These are phyloP conservation scores for Falco cherrug DNA, from an alignment of 2,797 vertebrate genomes.

Conservation along the genomic window DNA sequence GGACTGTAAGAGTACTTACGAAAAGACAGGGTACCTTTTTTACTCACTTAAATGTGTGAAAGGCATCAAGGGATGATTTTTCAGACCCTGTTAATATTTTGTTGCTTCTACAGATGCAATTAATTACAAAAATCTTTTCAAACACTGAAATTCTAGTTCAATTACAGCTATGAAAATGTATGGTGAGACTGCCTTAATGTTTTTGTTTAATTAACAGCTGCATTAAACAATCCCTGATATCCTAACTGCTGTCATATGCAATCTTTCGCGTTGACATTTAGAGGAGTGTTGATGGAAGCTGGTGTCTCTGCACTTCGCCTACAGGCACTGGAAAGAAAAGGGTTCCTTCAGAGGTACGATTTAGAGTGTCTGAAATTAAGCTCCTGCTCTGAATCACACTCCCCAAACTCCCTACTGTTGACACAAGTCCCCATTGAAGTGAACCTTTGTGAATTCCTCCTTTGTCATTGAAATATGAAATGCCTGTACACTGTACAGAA, in stretches of 20 bases:
- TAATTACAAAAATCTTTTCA: constrained; percentile 28
- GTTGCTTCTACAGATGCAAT: background rate
- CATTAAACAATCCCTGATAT: constrained; percentile 41
- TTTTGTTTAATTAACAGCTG: constrained; percentile 46
- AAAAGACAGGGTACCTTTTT: background rate
- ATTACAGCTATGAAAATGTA: background rate
- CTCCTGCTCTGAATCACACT: background rate
- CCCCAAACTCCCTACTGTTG: background rate
- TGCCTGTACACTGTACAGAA: background rate
- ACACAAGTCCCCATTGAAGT: background rate
- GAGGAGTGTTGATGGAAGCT: constrained; percentile 35
- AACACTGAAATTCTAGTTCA: constrained; percentile 16
- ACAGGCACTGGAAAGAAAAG: constrained; percentile 21
- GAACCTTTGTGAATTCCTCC: constrained; percentile 19
- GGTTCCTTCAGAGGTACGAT: background rate
- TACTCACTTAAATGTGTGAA: background rate
- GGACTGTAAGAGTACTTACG: background rate
- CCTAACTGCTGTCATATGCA: background rate
- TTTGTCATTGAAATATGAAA: background rate
- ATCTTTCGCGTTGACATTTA: constrained; percentile 11
- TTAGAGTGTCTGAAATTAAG: constrained; percentile 21
- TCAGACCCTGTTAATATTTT: background rate
- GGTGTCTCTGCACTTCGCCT: constrained; percentile 47
- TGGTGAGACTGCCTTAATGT: background rate
- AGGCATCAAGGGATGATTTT: background rate